Conservation (phyloP, 53 echinoderm and acorn worm species). For the Apostichopus leukothele region DNA sequence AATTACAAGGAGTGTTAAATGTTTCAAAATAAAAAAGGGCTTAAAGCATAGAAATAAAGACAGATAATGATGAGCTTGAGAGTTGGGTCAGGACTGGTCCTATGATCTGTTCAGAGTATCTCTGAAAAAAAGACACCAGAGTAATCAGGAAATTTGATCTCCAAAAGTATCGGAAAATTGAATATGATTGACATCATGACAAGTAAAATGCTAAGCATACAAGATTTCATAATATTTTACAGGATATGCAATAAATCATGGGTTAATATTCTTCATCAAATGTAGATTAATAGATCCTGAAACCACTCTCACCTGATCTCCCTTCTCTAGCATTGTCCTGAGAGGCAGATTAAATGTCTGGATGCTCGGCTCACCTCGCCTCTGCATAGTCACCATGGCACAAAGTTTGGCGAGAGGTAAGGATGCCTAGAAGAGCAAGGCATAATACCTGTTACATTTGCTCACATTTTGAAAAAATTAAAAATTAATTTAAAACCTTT, state of each 20-base stretch:
- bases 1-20: not conserved
- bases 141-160: no score
- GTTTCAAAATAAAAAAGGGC: not conserved
- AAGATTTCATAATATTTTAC: no score
- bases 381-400: slow-evolving; percentile 99
- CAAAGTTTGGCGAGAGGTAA: slow-evolving; percentile 97
- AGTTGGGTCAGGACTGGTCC: not conserved
- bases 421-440: slow-evolving; percentile 53
- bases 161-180: not conserved
- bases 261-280: no score
- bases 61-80: not conserved
- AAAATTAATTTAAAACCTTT: no score
- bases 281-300: no score
- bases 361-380: slow-evolving; percentile 91
- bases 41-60: not conserved
- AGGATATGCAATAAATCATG: no score
- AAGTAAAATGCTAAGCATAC: not conserved
- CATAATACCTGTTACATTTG: not conserved
- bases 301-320: slow-evolving; percentile 47
- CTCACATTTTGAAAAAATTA: no score
- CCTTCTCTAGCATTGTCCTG: slow-evolving; percentile 58
- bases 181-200: not conserved
- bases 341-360: slow-evolving; percentile 97
- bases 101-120: not conserved
- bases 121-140: no score